phyloP scores from a whole-genome alignment of 2,113 vertebrate species.

The Phylloscopus whistleri region DNA sequence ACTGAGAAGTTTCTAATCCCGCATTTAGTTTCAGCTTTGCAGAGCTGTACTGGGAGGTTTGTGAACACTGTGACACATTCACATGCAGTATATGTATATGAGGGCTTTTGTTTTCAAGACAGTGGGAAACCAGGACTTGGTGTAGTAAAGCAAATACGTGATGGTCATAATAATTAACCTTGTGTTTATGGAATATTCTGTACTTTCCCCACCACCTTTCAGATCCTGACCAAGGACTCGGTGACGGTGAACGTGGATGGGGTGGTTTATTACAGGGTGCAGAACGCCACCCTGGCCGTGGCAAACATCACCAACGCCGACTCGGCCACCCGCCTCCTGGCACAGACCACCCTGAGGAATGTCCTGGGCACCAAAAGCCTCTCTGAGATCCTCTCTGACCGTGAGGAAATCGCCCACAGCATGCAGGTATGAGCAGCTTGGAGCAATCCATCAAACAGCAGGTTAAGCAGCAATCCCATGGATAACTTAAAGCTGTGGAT shows the following conservation, averaged over 20 bases:
- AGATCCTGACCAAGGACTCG: slow-evolving; percentile 96
- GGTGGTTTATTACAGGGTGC: slow-evolving; percentile 95
- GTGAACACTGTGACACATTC: neutral
- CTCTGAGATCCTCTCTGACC: slow-evolving; percentile 92
- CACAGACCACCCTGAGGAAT: slow-evolving; percentile 93
- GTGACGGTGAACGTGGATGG: slow-evolving; percentile 93
- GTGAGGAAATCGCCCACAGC: slow-evolving; percentile 91
- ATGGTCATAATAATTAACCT: neutral
- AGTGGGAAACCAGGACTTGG: neutral
- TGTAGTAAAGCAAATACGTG: neutral
- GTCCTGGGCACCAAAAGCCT: slow-evolving; percentile 96
- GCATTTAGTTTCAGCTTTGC: neutral
- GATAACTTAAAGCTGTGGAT: neutral
- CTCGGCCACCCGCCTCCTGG: slow-evolving; percentile 88
- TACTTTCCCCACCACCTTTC: neutral
- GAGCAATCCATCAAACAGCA: neutral
- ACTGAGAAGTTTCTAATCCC: neutral
- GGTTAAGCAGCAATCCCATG: neutral
- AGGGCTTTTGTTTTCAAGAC: neutral
- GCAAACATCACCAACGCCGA: slow-evolving; percentile 93
- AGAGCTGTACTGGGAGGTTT: neutral
- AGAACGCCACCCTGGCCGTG: slow-evolving; percentile 89
- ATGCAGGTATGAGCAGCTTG: slow-evolving; percentile 84
- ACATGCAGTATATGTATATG: rapidly evolving
- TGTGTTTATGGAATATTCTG: neutral